These are phyloP conservation scores for Hemicentrotus pulcherrimus DNA, from an alignment of 35 echinoderm and acorn worm genomes.

Conservation along the genomic window DNA sequence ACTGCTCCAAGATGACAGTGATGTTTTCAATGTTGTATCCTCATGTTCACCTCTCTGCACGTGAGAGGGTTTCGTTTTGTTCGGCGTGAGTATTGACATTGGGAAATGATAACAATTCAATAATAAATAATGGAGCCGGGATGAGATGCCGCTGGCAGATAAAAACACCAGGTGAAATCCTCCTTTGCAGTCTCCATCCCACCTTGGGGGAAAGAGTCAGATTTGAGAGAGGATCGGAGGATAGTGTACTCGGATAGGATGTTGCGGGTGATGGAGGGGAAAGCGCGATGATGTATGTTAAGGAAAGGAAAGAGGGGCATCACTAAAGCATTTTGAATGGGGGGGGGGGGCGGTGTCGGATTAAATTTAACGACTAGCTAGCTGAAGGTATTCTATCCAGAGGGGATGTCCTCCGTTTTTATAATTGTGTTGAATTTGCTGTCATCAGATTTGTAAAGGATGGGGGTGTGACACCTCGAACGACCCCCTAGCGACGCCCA, in stretches of 20 bases:
- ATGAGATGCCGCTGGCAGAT: neutral
- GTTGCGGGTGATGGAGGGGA: neutral
- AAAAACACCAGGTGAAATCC: conserved; percentile 1
- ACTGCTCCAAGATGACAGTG: neutral
- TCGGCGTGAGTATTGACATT: neutral
- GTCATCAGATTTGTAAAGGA: too few species aligned
- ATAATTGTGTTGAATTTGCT: too few species aligned
- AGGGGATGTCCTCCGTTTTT: too few species aligned
- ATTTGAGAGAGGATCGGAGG: neutral
- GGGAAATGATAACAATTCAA: conserved; percentile 12
- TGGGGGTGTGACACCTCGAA: too few species aligned
- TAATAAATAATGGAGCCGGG: neutral
- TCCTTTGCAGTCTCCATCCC: neutral
- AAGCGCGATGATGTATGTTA: neutral
- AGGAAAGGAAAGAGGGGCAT: neutral
- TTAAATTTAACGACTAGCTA: too few species aligned
- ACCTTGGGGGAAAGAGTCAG: neutral
- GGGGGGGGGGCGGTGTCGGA: too few species aligned
- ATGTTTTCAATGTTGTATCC: neutral
- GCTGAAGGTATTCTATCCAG: too few species aligned
- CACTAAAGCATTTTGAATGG: too few species aligned
- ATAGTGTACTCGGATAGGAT: neutral
- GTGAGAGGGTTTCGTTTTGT: neutral
- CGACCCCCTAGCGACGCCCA: too few species aligned
- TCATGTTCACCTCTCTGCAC: neutral